A percentile compares a stretch with the other conserved stretches of the same genome.
Conservation (phyloP, 2,797 vertebrate genomes). For the Microcaecilia unicolor region DNA sequence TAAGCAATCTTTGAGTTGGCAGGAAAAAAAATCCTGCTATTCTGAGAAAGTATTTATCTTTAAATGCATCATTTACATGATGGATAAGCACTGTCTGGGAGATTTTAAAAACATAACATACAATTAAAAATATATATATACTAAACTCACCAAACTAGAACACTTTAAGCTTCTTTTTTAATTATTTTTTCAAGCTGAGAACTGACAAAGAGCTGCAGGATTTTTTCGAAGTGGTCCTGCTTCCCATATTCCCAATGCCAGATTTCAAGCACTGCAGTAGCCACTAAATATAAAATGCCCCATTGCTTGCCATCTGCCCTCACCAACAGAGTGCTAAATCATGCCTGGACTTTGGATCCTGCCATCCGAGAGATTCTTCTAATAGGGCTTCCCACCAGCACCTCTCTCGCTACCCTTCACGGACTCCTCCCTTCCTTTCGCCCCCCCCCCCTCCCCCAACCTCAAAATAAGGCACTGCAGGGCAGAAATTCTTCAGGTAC, state of each 20-base stretch:
- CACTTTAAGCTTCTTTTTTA: background rate
- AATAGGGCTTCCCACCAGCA: slow-evolving; percentile 11
- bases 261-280: slow-evolving; percentile 4
- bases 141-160: slow-evolving; percentile 22
- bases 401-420: slow-evolving; percentile 4
- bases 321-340: slow-evolving; percentile 42
- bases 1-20: no score
- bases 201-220: slow-evolving; percentile 1
- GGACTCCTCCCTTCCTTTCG: slow-evolving; percentile 11
- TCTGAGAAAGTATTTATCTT: no score
- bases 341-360: slow-evolving; percentile 41
- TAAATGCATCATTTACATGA: no score
- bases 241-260: slow-evolving; percentile 2
- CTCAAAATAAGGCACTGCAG: slow-evolving; percentile 44
- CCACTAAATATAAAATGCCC: slow-evolving; percentile 6
- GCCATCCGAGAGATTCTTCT: slow-evolving; percentile 38
- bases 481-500: slow-evolving; percentile 57
- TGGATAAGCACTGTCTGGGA: no score
- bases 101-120: no score
- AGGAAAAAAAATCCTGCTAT: no score
- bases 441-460: slow-evolving; percentile 12
- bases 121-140: no score
- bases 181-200: slow-evolving; percentile 1
- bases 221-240: slow-evolving; percentile 9
- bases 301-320: slow-evolving; percentile 30